phyloP scores from a whole-genome alignment of 1,140 invertebrate species.

The Mya arenaria region DNA sequence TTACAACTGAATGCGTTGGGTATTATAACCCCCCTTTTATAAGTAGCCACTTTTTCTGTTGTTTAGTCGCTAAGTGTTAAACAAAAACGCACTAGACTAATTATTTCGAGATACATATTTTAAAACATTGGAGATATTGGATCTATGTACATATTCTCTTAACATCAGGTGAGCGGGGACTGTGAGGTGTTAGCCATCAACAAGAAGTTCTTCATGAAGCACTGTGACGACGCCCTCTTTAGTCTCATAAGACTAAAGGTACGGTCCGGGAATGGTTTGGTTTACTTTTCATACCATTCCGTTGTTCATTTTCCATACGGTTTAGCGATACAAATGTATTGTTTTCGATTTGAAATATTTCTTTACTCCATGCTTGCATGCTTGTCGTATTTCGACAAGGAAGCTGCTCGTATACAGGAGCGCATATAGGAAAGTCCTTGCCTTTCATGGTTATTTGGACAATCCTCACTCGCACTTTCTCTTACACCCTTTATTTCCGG shows the following conservation, averaged over 20 bases:
- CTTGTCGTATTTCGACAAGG: no score
- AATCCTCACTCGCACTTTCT: background rate
- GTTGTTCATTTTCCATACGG: no score
- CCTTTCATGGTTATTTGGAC: background rate
- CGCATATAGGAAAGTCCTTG: no score
- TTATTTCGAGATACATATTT: background rate
- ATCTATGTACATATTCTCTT: background rate
- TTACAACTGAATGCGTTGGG: background rate
- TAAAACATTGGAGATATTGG: no score
- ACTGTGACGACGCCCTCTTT: constrained; percentile 76
- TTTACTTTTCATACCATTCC: no score
- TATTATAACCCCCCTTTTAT: background rate
- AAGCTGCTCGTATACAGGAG: no score
- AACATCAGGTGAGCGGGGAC: constrained; percentile 73
- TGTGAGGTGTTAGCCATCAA: constrained; percentile 78
- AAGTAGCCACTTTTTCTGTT: background rate
- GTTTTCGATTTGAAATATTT: no score
- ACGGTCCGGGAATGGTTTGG: no score
- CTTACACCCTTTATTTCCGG: constrained; percentile 9
- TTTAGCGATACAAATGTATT: no score
- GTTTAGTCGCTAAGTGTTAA: no score
- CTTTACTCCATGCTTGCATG: no score
- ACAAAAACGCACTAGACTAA: no score
- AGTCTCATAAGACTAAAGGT: constrained; percentile 77
- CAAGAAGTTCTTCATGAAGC: constrained; percentile 78